A percentile compares a stretch with the other conserved stretches of the same genome.
These are phyloP conservation scores for Thryonomys swinderianus DNA, from an alignment of 2,113 vertebrate genomes.

Conservation along the genomic window DNA sequence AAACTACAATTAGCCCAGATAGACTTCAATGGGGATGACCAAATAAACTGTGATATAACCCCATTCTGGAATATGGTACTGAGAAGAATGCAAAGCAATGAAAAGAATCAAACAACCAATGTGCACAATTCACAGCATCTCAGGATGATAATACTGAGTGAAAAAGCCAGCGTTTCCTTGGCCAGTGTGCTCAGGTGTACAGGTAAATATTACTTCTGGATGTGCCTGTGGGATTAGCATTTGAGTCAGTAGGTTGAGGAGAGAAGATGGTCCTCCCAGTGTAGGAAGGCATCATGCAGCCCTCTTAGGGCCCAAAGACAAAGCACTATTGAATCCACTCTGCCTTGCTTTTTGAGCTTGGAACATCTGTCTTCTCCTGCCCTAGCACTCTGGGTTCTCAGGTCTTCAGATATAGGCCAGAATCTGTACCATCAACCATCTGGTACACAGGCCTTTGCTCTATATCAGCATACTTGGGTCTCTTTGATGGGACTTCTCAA, in stretches of 20 bases:
- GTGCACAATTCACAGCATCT: background rate
- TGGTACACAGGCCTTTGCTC: background rate
- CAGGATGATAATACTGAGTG: background rate
- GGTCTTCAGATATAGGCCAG: background rate
- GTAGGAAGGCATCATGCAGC: background rate
- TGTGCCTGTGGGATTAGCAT: background rate
- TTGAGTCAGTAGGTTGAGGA: background rate
- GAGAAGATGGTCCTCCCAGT: background rate
- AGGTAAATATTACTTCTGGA: background rate
- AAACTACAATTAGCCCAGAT: background rate
- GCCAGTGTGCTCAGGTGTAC: background rate
- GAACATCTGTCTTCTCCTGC: too few species aligned
- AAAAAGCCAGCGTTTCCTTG: background rate
- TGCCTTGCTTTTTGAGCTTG: background rate
- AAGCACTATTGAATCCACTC: background rate
- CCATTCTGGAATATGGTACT: background rate
- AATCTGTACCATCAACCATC: background rate
- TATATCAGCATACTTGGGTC: background rate
- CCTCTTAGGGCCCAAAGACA: background rate
- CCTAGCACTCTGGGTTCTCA: background rate
- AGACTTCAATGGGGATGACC: background rate
- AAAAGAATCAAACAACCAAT: conserved; percentile 5
- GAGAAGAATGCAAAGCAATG: background rate
- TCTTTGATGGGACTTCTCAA: background rate
- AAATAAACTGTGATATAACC: background rate